Base-by-base conservation (phyloP, 2,888 invertebrate genomes). In the Pandemis corylana region DNA sequence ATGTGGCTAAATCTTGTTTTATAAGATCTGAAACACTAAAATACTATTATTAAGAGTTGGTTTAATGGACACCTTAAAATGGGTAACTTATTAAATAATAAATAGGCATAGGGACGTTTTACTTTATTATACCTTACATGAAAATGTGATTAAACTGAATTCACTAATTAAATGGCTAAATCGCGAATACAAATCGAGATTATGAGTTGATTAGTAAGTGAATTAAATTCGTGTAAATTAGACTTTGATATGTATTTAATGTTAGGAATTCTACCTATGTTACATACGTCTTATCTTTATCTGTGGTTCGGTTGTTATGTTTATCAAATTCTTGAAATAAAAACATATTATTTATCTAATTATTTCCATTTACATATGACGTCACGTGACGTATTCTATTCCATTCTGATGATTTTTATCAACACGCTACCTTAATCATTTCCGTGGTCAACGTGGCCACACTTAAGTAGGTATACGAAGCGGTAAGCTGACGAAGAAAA, bases 41-140 rank as follows among this genome's bases (percentile, higher is more conserved):
- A 20, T 56, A 56, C 7, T 51, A n/a, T 51, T 46, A 42, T 46
- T 64, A 20, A 28, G 13, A 36, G 5, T 49, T 49, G 28, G 28
- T 65, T 49, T 46, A 36, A 1, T 13, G 20, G 7, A 13, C 12
- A 7, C 28, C 6, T 49, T 49, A 28, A 36, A 3, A 46, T 20
- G n/a, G 64, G 20, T 64, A 20, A 46, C 12, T 12, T 64, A 46
- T 44, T 12, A 64, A 46, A 64, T 64, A 63, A 42, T 10, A 10
- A 12, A 44, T 46, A 64, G 0, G 12, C 46, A 3, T 12, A 59
- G 28, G 28, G 28, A 59, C 12, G 20, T n/a, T 3, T 28, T 59
- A 59, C 59, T 12, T 36, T 59, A n/a, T 59, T 28, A 59, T 59
- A 28, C 1, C 10, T 59, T 36, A 36, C 28, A 36, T 36, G 28